These are phyloP conservation scores for Xenentodon cancila DNA, from an alignment of 2,797 vertebrate species.

Conservation along the genomic window DNA sequence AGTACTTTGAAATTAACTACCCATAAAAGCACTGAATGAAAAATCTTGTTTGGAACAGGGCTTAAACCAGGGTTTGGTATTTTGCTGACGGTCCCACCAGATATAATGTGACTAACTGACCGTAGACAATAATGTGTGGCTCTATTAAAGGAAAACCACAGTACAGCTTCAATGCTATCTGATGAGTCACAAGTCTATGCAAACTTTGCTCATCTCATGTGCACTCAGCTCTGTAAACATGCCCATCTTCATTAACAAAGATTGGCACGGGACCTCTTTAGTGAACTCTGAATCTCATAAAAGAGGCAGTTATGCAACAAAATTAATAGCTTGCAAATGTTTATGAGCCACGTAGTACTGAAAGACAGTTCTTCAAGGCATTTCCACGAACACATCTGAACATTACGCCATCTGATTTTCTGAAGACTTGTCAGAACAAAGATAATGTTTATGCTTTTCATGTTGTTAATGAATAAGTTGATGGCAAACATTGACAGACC, in stretches of 20 bases:
- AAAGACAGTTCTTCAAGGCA: constrained; percentile 17
- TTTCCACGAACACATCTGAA: constrained; percentile 15
- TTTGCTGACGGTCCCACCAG: neutral
- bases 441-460: neutral
- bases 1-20: too few relatives aligned
- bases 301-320: constrained; percentile 10
- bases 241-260: constrained; percentile 11
- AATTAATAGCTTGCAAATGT: constrained; percentile 35
- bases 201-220: constrained; percentile 24
- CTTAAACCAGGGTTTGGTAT: neutral
- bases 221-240: constrained; percentile 2
- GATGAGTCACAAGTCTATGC: constrained; percentile 31
- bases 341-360: constrained; percentile 22
- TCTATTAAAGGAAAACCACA: constrained; percentile 7
- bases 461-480: constrained; percentile 3
- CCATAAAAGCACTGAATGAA: too few relatives aligned
- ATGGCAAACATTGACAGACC: neutral
- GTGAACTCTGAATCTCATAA: constrained; percentile 28
- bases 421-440: constrained; percentile 7
- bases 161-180: constrained; percentile 2
- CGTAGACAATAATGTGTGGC: constrained; percentile 26
- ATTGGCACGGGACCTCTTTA: constrained; percentile 1
- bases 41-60: too few relatives aligned
- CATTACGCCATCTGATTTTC: constrained; percentile 11
- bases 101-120: constrained; percentile 18